Percentiles rank a stretch among this genome's conserved stretches.
These are phyloP conservation scores for Conger conger DNA, from an alignment of 2,113 vertebrate genomes.

Conservation along the genomic window DNA sequence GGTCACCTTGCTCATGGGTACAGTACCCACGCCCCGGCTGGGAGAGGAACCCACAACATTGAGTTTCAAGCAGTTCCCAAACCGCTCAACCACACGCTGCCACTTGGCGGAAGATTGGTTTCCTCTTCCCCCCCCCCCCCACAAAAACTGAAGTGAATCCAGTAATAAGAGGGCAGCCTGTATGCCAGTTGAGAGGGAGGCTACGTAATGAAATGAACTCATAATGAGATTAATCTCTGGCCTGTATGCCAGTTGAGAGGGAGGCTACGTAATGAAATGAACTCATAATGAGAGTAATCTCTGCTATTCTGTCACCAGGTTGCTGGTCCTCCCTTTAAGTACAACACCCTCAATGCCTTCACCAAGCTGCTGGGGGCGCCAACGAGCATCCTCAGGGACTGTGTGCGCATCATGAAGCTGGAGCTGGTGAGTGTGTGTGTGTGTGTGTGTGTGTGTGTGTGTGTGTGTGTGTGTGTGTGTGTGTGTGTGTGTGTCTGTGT, in stretches of 20 bases:
- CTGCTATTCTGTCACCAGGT: constrained; percentile 69
- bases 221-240: neutral
- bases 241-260: neutral
- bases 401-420: constrained; percentile 98
- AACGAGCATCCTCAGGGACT: constrained; percentile 95
- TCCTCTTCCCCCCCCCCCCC: neutral
- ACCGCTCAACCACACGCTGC: no score
- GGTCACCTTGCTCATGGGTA: no score
- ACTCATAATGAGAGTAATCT: neutral
- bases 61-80: no score
- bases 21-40: no score
- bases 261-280: no score
- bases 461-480: neutral
- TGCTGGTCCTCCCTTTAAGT: constrained; percentile 97
- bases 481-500: no score
- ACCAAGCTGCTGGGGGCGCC: constrained; percentile 94
- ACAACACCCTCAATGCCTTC: constrained; percentile 98
- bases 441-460: neutral
- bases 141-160: no score
- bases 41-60: no score
- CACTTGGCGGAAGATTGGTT: no score
- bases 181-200: neutral
- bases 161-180: neutral
- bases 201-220: neutral
- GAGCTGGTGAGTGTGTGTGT: constrained; percentile 81